Evolutionary conservation across 2,797 vertebrate species (phyloP), one percentile per base, ranked within the genome.

Genomic region (Naso thynnoides): DNA sequence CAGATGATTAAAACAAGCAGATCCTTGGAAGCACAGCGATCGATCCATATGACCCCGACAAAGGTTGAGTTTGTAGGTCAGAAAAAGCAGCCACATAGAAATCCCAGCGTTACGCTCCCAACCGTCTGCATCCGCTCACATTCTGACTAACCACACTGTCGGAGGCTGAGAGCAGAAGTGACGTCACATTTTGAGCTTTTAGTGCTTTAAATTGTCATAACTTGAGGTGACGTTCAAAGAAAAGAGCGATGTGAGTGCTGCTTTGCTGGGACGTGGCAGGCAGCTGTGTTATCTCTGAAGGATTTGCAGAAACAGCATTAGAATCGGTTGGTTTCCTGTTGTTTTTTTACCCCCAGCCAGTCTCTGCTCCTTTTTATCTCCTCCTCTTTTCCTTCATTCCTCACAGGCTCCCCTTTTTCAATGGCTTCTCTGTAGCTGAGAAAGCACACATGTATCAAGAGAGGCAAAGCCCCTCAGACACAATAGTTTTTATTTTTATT

Each of bases 341-440:
- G 82, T 90, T 91, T 85, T 85, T 88, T 86, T 68, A 84, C 82
- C 88, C 88, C 85, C 86, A 84, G 82, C 70, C 84, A 84, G 78
- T 79, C 83, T 57, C 60, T 86, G 76, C 83, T 87, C 52, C 72
- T 84, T 73, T 88, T 75, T 90, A 89, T 93, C 92, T 89, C 92
- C 91, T 92, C 93, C 93, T 94, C 91, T 85, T 92, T 91, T 87
- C 89, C 91, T 88, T 92, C 90, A 89, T 91, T 91, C 90, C 86
- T 87, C 88, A 80, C 86, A 88, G 88, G 81, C 86, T 83, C 86
- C 83, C 78, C 79, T 88, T 81, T 8, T 62, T 88, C 85, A 88
- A 78, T 81, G 76, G 79, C 69, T 87, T 73, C 76, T 73, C 84
- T 82, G 68, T 61, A 53, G 68, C 72, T 70, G 71, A 71, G 65